phyloP scores from a whole-genome alignment of 2,888 invertebrate species.

The Drosophila kokeensis region DNA sequence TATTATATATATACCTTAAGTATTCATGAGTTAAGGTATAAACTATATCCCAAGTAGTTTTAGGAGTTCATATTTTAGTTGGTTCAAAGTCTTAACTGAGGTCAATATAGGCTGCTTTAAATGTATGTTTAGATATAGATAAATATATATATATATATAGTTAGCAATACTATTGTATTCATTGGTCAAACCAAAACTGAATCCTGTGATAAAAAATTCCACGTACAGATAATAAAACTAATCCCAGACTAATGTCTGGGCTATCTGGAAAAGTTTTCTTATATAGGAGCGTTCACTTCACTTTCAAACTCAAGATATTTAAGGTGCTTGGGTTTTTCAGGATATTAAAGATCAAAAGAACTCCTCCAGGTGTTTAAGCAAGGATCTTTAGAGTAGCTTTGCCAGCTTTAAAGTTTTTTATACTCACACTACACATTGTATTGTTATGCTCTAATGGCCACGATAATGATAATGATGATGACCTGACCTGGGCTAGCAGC shows the following conservation, averaged over 20 bases:
- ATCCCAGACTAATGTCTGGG: not conserved
- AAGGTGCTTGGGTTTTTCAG: not conserved
- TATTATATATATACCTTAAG: too few relatives aligned
- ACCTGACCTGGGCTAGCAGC: slow-evolving; percentile 24
- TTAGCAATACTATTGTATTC: not conserved
- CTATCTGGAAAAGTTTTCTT: not conserved
- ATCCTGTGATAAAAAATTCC: not conserved
- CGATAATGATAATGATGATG: slow-evolving; percentile 12
- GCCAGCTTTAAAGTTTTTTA: not conserved
- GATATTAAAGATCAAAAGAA: not conserved
- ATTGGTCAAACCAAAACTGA: not conserved
- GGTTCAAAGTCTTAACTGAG: not conserved
- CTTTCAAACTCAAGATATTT: not conserved
- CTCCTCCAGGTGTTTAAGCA: not conserved
- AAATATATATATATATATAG: not conserved
- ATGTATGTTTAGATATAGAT: not conserved
- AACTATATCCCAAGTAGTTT: not conserved
- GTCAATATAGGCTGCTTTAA: not conserved
- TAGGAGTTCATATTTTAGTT: not conserved
- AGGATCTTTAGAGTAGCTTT: not conserved
- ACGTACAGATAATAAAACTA: not conserved
- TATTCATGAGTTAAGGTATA: not conserved
- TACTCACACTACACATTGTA: not conserved
- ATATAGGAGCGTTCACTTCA: not conserved
- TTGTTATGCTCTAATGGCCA: slow-evolving; percentile 12